A percentile compares a stretch with the other conserved stretches of the same genome.
These are phyloP conservation scores for Simalia tracyae DNA, from an alignment of 2,797 vertebrate genomes.

Conservation along the genomic window DNA sequence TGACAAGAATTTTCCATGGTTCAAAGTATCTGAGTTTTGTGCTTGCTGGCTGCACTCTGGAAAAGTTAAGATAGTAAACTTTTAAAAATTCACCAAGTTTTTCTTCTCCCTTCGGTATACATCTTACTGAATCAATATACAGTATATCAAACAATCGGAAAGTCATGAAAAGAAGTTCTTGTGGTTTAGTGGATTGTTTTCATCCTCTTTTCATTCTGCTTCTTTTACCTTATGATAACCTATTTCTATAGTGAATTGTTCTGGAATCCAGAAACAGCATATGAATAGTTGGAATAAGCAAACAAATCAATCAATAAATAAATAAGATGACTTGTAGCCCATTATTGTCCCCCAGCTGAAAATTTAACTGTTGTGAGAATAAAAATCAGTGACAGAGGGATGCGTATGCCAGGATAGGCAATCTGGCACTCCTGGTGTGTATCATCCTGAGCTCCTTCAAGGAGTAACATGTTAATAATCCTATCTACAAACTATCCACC, in stretches of 20 bases:
- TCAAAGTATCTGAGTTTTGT: conserved; percentile 54
- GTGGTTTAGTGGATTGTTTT: neutral
- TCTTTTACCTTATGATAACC: neutral
- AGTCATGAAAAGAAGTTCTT: neutral
- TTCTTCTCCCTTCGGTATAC: neutral
- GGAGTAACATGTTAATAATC: neutral
- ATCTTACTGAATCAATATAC: neutral
- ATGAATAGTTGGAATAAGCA: neutral
- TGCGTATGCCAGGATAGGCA: neutral
- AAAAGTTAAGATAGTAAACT: neutral
- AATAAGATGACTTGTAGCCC: neutral
- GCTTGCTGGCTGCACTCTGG: conserved; percentile 55
- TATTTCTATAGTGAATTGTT: neutral
- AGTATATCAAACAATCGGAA: neutral
- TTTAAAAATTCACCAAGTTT: neutral
- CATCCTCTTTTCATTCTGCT: neutral
- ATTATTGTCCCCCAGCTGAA: neutral
- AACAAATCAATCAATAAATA: neutral
- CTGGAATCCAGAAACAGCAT: neutral
- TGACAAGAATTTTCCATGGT: conserved; percentile 66
- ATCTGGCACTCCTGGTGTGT: neutral
- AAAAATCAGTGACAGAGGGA: neutral
- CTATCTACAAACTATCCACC: neutral
- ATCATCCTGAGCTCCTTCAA: neutral
- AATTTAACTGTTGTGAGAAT: neutral